phyloP scores from a whole-genome alignment of 2,888 invertebrate species.

The Trichopoda pennipes region DNA sequence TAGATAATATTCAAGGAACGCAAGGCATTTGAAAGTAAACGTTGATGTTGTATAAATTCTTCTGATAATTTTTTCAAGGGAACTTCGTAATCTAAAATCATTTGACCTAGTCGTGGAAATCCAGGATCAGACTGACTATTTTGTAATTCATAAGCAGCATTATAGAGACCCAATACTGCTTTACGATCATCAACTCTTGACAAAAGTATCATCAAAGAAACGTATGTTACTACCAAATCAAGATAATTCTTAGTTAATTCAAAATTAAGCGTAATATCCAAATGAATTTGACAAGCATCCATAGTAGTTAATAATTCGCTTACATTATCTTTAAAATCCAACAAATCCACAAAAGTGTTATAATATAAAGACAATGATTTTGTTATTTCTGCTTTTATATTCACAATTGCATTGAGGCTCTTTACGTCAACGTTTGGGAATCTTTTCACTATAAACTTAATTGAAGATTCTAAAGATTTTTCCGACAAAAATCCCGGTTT shows the following conservation, averaged over 20 bases:
- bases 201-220: constrained; percentile 96
- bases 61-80: constrained; percentile 97
- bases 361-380: constrained; percentile 98
- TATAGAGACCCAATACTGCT: constrained; percentile 97
- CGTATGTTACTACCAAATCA: constrained; percentile 96
- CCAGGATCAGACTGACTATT: constrained; percentile 93
- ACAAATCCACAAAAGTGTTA: constrained; percentile 98
- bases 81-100: constrained; percentile 98
- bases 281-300: constrained; percentile 96
- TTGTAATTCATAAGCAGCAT: constrained; percentile 98
- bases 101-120: constrained; percentile 97
- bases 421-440: constrained; percentile 98
- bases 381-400: constrained; percentile 95
- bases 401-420: constrained; percentile 92
- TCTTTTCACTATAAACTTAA: constrained; percentile 95
- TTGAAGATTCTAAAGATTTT: constrained; percentile 97
- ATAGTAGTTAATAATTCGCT: constrained; percentile 95
- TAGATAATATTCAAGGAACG: constrained; percentile 95
- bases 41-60: constrained; percentile 97
- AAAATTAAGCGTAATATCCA: constrained; percentile 97
- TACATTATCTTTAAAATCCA: constrained; percentile 98
- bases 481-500: constrained; percentile 98
- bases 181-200: constrained; percentile 99
- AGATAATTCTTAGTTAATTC: constrained; percentile 97
- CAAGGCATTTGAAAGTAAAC: constrained; percentile 91